Evolutionary conservation across 2,888 invertebrate genomes (phyloP).

Genomic region (Cremastobaeus sp.): DNA sequence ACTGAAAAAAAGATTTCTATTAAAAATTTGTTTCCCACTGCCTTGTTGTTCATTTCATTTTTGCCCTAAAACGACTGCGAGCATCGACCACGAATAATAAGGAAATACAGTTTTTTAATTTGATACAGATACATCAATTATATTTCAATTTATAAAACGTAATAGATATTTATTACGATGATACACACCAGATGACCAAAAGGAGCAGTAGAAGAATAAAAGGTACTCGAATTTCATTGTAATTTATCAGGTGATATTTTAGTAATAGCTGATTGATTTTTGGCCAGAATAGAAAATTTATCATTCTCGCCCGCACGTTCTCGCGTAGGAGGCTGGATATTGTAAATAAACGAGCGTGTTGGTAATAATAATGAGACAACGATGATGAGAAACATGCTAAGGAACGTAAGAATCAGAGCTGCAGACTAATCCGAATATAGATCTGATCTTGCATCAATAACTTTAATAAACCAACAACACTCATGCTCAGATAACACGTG

Average conservation of each 20-base stretch:
- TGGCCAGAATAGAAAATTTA: constrained; percentile 1
- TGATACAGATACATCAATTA: too few relatives aligned
- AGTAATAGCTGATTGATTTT: constrained; percentile 17
- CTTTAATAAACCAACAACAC: constrained; percentile 74
- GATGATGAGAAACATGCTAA: constrained; percentile 54
- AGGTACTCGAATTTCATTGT: background rate
- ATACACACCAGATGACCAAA: too few relatives aligned
- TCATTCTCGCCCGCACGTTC: constrained; percentile 8
- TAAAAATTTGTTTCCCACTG: too few relatives aligned
- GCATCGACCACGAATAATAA: too few relatives aligned
- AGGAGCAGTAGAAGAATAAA: too few relatives aligned
- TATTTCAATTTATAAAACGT: too few relatives aligned
- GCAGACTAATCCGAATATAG: constrained; percentile 71
- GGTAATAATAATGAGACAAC: constrained; percentile 61
- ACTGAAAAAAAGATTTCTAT: too few relatives aligned
- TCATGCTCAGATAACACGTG: constrained; percentile 64
- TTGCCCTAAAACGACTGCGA: too few relatives aligned
- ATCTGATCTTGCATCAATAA: constrained; percentile 74
- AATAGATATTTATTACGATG: too few relatives aligned
- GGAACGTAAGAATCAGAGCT: constrained; percentile 63
- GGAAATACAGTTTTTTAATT: too few relatives aligned
- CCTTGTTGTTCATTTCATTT: too few relatives aligned
- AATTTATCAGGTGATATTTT: constrained; percentile 13
- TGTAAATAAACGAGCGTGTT: constrained; percentile 56
- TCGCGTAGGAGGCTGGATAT: constrained; percentile 50